Percentiles rank a stretch among this genome's conserved stretches.
Conservation (phyloP, 2,888 invertebrate species). For the Idaea aversata region DNA sequence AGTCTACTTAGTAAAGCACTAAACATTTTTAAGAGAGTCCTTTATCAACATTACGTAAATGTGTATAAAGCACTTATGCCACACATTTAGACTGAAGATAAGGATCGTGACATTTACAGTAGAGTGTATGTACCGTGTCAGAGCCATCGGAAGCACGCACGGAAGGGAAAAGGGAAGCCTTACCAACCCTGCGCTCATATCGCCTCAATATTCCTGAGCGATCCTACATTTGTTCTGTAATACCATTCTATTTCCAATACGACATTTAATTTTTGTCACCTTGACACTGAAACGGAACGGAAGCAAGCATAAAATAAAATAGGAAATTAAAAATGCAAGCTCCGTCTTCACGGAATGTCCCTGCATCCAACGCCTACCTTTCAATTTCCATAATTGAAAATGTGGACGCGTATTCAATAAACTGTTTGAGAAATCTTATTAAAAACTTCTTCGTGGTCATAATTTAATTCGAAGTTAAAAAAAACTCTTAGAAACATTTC, state of each 20-base stretch:
- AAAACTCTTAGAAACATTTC: slow-evolving; percentile 23
- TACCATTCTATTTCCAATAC: not conserved
- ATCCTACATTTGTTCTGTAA: slow-evolving; percentile 20
- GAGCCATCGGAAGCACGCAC: slow-evolving; percentile 42
- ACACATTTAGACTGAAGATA: slow-evolving; percentile 21
- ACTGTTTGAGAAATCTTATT: not conserved
- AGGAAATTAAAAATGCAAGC: slow-evolving; percentile 1
- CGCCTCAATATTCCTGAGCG: slow-evolving; percentile 26
- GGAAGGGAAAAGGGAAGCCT: slow-evolving; percentile 40
- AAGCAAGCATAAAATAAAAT: not conserved
- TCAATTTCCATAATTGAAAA: not conserved
- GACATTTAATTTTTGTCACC: slow-evolving; percentile 8
- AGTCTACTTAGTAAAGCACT: not conserved
- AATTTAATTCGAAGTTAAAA: slow-evolving; percentile 16
- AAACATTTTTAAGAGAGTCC: slow-evolving; percentile 6
- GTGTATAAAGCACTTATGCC: slow-evolving; percentile 21
- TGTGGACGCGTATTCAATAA: not conserved
- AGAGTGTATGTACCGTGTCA: slow-evolving; percentile 17
- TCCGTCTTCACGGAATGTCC: not conserved
- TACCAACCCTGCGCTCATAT: slow-evolving; percentile 26
- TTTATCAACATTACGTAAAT: slow-evolving; percentile 22
- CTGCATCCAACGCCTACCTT: not conserved
- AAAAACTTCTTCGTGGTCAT: slow-evolving; percentile 8
- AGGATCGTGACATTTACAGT: slow-evolving; percentile 22
- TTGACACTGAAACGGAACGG: not conserved